Evolutionary conservation across 2,888 invertebrate species (phyloP).

Genomic region (Pilophorus perplexus): DNA sequence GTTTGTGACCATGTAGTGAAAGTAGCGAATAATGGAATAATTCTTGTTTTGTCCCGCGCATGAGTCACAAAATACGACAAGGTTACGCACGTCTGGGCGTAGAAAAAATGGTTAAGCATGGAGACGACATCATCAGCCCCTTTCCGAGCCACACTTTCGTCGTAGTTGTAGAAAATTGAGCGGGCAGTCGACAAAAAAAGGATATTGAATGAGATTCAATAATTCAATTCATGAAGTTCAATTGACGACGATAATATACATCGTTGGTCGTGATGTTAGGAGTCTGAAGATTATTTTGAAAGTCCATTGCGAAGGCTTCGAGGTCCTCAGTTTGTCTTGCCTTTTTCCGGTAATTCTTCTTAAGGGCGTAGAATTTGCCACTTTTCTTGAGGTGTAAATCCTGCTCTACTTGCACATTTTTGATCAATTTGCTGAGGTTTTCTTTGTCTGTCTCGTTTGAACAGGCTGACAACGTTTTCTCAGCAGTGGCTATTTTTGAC

Average conservation of each 20-base stretch:
- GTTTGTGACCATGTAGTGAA: too few species aligned
- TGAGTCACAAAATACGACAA: slow-evolving; percentile 37
- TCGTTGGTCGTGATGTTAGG: too few species aligned
- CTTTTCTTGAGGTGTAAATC: background rate
- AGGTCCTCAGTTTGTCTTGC: background rate
- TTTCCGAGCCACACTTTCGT: slow-evolving; percentile 33
- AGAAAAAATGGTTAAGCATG: slow-evolving; percentile 30
- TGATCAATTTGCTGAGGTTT: background rate
- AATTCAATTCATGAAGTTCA: too few species aligned
- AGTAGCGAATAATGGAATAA: slow-evolving; percentile 35
- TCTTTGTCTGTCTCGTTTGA: too few species aligned
- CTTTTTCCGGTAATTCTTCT: background rate
- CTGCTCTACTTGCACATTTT: slow-evolving; percentile 1
- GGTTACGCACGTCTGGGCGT: too few species aligned
- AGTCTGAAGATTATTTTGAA: slow-evolving; percentile 1
- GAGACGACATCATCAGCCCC: slow-evolving; percentile 43
- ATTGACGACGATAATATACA: too few species aligned
- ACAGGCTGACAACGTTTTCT: too few species aligned
- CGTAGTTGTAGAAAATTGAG: slow-evolving; percentile 40
- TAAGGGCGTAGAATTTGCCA: background rate
- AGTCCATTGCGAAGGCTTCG: background rate
- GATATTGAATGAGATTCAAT: slow-evolving; percentile 38
- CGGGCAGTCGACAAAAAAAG: slow-evolving; percentile 24
- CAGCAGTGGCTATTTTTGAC: too few species aligned
- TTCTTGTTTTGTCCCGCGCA: slow-evolving; percentile 44